Percentiles rank a stretch among this genome's conserved stretches.
Conservation (phyloP, 2,113 vertebrate species). For the Dicaeum eximium region DNA sequence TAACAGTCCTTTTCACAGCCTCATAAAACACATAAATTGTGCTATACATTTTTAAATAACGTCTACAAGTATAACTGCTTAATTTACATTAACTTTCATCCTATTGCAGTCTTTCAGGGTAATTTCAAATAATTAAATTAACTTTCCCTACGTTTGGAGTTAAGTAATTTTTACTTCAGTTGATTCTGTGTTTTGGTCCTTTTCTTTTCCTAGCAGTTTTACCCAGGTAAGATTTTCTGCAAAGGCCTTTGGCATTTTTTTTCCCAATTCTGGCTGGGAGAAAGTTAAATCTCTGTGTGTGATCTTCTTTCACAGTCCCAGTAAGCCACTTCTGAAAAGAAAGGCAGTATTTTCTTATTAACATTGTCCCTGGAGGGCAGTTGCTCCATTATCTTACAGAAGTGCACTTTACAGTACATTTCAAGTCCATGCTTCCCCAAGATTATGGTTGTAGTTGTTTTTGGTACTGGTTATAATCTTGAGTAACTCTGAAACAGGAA, state of each 20-base stretch:
- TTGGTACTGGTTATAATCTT: background rate
- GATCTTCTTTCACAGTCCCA: background rate
- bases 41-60: background rate
- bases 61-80: background rate
- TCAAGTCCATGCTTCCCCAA: background rate
- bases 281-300: background rate
- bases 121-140: background rate
- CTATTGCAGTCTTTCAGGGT: background rate
- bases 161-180: background rate
- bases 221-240: background rate
- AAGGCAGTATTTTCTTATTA: background rate
- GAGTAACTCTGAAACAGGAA: background rate
- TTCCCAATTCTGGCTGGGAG: background rate
- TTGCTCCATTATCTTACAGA: background rate
- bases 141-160: background rate
- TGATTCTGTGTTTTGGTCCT: background rate
- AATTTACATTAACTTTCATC: background rate
- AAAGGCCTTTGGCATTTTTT: background rate
- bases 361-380: background rate
- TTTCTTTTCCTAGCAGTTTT: background rate
- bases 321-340: background rate
- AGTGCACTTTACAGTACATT: background rate
- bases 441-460: background rate
- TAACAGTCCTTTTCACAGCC: background rate
- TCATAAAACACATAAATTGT: background rate